phyloP scores from a whole-genome alignment of 2,888 invertebrate genomes.

The Diadegma fenestrale region DNA sequence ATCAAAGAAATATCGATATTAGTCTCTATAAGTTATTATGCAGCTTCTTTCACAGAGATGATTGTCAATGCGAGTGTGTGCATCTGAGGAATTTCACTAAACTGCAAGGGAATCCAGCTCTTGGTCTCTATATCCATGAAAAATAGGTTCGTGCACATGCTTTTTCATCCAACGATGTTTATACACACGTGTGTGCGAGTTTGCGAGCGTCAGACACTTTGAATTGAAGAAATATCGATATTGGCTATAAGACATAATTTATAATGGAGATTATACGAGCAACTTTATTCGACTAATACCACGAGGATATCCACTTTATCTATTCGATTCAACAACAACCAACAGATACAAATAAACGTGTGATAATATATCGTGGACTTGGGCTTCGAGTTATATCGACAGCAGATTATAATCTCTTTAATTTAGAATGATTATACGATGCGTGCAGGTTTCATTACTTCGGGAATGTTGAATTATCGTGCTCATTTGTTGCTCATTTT shows the following conservation, averaged over 20 bases:
- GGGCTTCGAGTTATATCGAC: neutral
- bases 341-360: neutral
- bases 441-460: neutral
- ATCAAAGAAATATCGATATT: constrained; percentile 48
- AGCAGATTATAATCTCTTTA: constrained; percentile 2
- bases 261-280: neutral
- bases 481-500: neutral
- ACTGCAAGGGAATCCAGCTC: constrained; percentile 9
- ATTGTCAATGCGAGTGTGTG: neutral
- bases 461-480: neutral
- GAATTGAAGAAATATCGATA: constrained; percentile 32
- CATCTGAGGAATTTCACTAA: neutral
- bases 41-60: neutral
- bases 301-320: neutral
- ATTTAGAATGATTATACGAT: constrained; percentile 3
- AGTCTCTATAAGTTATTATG: constrained; percentile 30
- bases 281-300: neutral
- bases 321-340: neutral
- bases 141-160: neutral
- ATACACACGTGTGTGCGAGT: neutral
- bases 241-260: constrained; percentile 11
- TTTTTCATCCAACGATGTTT: neutral
- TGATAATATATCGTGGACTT: constrained; percentile 2
- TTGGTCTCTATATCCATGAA: neutral
- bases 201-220: neutral